Percentiles rank a stretch among this genome's conserved stretches.
These are phyloP conservation scores for Drosophila burlai DNA, from an alignment of 1,140 invertebrate genomes.

Conservation along the genomic window DNA sequence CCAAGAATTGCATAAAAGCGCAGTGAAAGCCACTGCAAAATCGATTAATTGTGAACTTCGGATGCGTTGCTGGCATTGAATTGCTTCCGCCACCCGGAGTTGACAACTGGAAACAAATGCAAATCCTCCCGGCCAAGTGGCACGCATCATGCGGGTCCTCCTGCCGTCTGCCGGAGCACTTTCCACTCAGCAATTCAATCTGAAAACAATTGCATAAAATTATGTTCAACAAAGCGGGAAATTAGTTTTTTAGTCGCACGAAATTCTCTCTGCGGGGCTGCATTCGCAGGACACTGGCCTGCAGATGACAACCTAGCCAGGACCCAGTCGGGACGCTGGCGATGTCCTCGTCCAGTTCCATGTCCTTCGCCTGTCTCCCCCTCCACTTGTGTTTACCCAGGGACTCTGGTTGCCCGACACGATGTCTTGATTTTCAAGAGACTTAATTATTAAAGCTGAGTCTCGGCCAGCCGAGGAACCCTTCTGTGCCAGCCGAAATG, in stretches of 20 bases:
- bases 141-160: slow-evolving; percentile 29
- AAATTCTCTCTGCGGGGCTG: slow-evolving; percentile 12
- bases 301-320: slow-evolving; percentile 11
- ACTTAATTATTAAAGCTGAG: slow-evolving; percentile 52
- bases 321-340: neutral
- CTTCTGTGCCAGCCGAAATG: slow-evolving; percentile 59
- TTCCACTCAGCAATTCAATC: slow-evolving; percentile 57
- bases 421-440: slow-evolving; percentile 43
- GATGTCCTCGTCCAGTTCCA: slow-evolving; percentile 6
- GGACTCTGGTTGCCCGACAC: slow-evolving; percentile 10
- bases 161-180: slow-evolving; percentile 1
- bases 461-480: slow-evolving; percentile 12
- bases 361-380: neutral
- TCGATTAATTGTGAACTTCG: slow-evolving; percentile 17
- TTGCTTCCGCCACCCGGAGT: slow-evolving; percentile 26
- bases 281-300: slow-evolving; percentile 13
- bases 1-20: slow-evolving; percentile 20
- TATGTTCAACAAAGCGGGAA: slow-evolving; percentile 74
- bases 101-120: slow-evolving; percentile 16
- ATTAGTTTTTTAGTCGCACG: slow-evolving; percentile 74
- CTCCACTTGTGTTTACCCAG: slow-evolving; percentile 13
- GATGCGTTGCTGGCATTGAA: slow-evolving; percentile 11
- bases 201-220: slow-evolving; percentile 80
- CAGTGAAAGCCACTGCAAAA: slow-evolving; percentile 9
- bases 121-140: slow-evolving; percentile 13